Conservation (phyloP, 1,140 invertebrate genomes). For the Leptinotarsa undecemlineata region DNA sequence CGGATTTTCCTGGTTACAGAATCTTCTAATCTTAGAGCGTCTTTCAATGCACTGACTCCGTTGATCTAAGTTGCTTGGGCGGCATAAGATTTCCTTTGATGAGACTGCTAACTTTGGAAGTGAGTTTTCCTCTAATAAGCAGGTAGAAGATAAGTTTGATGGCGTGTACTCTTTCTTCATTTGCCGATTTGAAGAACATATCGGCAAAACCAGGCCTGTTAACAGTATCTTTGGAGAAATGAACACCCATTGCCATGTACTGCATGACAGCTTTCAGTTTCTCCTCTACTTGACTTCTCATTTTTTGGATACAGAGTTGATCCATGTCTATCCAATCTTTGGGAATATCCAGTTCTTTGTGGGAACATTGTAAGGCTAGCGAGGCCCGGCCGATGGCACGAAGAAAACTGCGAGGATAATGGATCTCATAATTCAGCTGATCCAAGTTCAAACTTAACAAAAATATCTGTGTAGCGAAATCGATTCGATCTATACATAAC, state of each 20-base stretch:
- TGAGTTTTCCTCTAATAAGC: slow-evolving; percentile 82
- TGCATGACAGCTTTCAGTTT: slow-evolving; percentile 79
- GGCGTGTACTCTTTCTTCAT: slow-evolving; percentile 88
- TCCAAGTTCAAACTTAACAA: background rate
- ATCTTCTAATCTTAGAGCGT: slow-evolving; percentile 76
- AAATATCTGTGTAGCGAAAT: background rate
- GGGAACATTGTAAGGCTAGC: slow-evolving; percentile 60
- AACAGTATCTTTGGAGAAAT: slow-evolving; percentile 77
- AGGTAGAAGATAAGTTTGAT: slow-evolving; percentile 89
- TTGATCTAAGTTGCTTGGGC: slow-evolving; percentile 61
- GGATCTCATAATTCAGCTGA: slow-evolving; percentile 56
- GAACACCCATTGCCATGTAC: slow-evolving; percentile 83
- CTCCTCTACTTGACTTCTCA: slow-evolving; percentile 72
- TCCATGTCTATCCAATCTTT: slow-evolving; percentile 70
- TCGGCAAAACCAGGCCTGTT: slow-evolving; percentile 89
- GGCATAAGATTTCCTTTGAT: slow-evolving; percentile 58
- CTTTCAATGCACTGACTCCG: slow-evolving; percentile 68
- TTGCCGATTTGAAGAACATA: slow-evolving; percentile 82
- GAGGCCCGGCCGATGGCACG: slow-evolving; percentile 53
- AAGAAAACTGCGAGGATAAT: slow-evolving; percentile 46
- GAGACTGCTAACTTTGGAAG: slow-evolving; percentile 66
- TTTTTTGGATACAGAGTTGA: slow-evolving; percentile 62
- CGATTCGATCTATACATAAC: slow-evolving; percentile 24
- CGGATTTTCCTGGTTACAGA: slow-evolving; percentile 77
- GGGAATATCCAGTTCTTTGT: slow-evolving; percentile 56